phyloP scores from a whole-genome alignment of 2,888 invertebrate species.

The Lissocephala sabroskyi region DNA sequence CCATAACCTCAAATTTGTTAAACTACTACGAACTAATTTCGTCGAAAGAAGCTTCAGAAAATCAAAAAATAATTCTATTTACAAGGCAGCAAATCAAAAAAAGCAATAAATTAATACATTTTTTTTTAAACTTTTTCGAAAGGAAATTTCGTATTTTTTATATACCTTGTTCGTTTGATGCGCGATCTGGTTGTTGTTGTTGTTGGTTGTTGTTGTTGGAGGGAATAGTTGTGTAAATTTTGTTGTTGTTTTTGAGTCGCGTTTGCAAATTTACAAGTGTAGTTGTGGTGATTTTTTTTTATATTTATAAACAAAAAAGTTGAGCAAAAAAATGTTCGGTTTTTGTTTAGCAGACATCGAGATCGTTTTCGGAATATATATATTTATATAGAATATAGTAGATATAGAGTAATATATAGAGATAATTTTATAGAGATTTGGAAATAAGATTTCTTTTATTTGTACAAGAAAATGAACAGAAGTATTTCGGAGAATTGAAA shows the following conservation, averaged over 20 bases:
- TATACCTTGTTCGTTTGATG: constrained; percentile 73
- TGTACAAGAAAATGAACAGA: constrained; percentile 11
- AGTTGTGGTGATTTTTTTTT: constrained; percentile 24
- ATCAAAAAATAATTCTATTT: constrained; percentile 13
- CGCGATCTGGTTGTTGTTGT: constrained; percentile 63
- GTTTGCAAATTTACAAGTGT: constrained; percentile 27
- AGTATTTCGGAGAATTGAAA: constrained; percentile 1
- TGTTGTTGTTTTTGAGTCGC: constrained; percentile 23
- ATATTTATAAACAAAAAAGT: constrained; percentile 16
- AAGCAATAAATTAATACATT: constrained; percentile 25
- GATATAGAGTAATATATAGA: too few species aligned
- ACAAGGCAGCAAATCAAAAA: constrained; percentile 21
- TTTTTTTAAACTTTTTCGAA: constrained; percentile 29
- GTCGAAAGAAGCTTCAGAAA: neutral
- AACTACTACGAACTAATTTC: constrained; percentile 21
- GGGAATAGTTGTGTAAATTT: constrained; percentile 14
- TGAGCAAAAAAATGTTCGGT: constrained; percentile 32
- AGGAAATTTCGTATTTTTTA: constrained; percentile 45
- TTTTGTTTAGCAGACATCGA: constrained; percentile 66
- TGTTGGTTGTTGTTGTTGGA: constrained; percentile 21
- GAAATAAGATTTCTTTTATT: constrained; percentile 4
- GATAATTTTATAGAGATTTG: constrained; percentile 18
- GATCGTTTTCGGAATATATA: constrained; percentile 41
- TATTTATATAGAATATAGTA: constrained; percentile 26
- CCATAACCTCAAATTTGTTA: too few species aligned